Conservation (phyloP, 2,888 invertebrate species). For the Calliphora vomitoria region DNA sequence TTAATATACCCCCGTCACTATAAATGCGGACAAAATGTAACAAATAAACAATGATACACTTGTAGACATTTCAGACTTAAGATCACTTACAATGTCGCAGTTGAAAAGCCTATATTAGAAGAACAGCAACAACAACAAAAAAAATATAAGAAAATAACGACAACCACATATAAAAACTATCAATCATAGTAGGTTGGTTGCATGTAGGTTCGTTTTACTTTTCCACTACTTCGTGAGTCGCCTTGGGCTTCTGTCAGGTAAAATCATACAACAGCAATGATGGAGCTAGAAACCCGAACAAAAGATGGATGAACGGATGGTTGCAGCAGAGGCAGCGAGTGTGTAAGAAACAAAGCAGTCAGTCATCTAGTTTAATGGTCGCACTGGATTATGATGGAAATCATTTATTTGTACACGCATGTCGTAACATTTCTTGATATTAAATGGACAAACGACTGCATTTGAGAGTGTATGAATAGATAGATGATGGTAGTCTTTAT, state of each 20-base stretch:
- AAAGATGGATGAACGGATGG: no score
- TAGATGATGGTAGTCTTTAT: slow-evolving; percentile 25
- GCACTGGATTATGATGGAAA: slow-evolving; percentile 75
- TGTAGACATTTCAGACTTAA: slow-evolving; percentile 9
- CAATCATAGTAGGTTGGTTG: slow-evolving; percentile 62
- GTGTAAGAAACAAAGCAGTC: slow-evolving; percentile 38
- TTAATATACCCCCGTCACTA: slow-evolving; percentile 44
- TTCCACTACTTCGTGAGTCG: slow-evolving; percentile 19
- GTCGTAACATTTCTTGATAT: slow-evolving; percentile 69
- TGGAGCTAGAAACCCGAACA: background rate
- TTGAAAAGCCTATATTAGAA: slow-evolving; percentile 35
- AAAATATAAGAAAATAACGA: background rate
- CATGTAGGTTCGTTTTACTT: slow-evolving; percentile 36
- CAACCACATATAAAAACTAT: slow-evolving; percentile 56
- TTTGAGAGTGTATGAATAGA: background rate
- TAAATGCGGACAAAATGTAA: slow-evolving; percentile 47
- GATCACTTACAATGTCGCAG: slow-evolving; percentile 59
- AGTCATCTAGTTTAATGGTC: slow-evolving; percentile 71
- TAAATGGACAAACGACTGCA: slow-evolving; percentile 58
- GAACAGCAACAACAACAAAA: background rate
- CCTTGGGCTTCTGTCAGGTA: slow-evolving; percentile 66
- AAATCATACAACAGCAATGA: slow-evolving; percentile 52
- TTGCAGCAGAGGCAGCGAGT: no score
- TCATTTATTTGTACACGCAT: slow-evolving; percentile 74
- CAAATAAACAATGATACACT: slow-evolving; percentile 49